Evolutionary conservation across 2,113 vertebrate species (phyloP).

Genomic region (Rhinogobius similis): DNA sequence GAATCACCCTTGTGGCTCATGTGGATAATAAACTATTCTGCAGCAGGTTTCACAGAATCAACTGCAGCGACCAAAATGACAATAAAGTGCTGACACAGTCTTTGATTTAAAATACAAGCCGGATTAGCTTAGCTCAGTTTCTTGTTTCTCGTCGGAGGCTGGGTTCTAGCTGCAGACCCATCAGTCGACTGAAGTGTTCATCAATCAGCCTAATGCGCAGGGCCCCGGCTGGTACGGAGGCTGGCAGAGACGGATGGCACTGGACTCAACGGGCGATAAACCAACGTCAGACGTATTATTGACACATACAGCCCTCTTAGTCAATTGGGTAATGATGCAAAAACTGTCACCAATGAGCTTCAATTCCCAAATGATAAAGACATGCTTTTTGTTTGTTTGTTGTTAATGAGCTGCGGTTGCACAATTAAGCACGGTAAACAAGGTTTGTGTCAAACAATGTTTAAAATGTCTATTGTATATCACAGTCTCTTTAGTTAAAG

Average conservation of each 20-base stretch:
- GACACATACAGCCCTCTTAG: neutral
- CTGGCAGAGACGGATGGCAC: slow-evolving; percentile 59
- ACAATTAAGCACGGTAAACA: neutral
- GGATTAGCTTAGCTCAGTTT: slow-evolving; percentile 32
- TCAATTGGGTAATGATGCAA: slow-evolving; percentile 1
- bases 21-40: slow-evolving; percentile 10
- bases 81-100: slow-evolving; percentile 19
- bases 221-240: slow-evolving; percentile 23
- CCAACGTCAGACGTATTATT: slow-evolving; percentile 13
- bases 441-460: neutral
- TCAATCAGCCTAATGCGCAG: slow-evolving; percentile 61
- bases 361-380: neutral
- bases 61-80: slow-evolving; percentile 21
- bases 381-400: neutral
- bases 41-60: neutral
- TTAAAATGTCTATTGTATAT: neutral
- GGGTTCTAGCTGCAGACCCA: slow-evolving; percentile 40
- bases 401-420: neutral
- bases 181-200: slow-evolving; percentile 70
- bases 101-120: neutral
- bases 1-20: neutral
- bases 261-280: slow-evolving; percentile 34
- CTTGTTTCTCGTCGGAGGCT: slow-evolving; percentile 36
- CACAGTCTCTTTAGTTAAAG: neutral
- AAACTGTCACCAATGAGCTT: slow-evolving; percentile 3